Evolutionary conservation across 2,113 vertebrate genomes (phyloP), one percentile per base, ranked within the genome.

Genomic region (Oryzias javanicus): DNA sequence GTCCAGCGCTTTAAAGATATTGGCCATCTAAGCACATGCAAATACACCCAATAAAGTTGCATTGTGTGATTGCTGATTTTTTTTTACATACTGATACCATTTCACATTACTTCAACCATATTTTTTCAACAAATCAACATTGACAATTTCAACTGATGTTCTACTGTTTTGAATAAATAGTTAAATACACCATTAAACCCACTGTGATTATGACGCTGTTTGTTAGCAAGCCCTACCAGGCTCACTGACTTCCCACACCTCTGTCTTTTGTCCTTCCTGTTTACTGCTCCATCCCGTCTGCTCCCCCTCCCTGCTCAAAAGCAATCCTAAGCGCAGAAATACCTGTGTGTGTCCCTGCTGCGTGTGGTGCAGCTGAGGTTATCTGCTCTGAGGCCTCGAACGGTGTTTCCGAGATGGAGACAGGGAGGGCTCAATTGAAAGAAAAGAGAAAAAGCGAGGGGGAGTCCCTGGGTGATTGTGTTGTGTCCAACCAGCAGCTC

Each of bases 401-500:
- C 55, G 16, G 52, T 17, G 63, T 64, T 42, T 76, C 63, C 4
- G 67, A 63, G 67, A 76, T 59, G 51, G 55, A 73, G 74, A 55
- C 15, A 15, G 63, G 53, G 63, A 74, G 65, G 29, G 64, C 47
- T 50, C 50, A 74, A 59, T 55, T 62, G 75, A 64, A 67, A 65
- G 69, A 68, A 62, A 53, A 67, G 60, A 24, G 42, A 54, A 62
- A 71, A 60, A 67, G 63, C 20, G 70, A 74, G 41, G 42, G 57
- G 67, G 70, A 76, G 66, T 86, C 90, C 83, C 84, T 48, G 72
- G 75, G 89, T 91, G 91, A 92, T 92, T 88, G 92, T 90, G 91
- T 92, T 94, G 92, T 95, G 94, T 94, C 94, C 91, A 78, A 94
- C 91, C 91, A 42, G 56, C 78, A 81, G 90, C 91, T 92, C 67